Conservation (phyloP, 2,113 vertebrate genomes). For the Toxotes chatareus region DNA sequence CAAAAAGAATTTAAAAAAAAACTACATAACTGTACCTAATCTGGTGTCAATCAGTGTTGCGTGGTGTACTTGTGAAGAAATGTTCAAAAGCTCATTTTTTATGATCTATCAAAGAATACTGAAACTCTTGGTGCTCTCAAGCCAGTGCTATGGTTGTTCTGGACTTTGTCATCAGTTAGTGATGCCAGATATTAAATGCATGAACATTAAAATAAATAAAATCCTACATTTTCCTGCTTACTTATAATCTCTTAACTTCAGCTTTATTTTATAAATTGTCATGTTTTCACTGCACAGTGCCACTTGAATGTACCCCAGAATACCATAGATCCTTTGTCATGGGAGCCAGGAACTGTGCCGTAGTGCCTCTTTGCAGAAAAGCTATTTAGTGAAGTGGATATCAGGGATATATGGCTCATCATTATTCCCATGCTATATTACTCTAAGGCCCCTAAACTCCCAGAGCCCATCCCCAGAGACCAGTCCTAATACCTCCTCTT, state of each 20-base stretch:
- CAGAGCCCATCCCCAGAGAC: slow-evolving; percentile 69
- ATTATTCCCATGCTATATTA: slow-evolving; percentile 77
- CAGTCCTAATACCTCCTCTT: slow-evolving; percentile 75
- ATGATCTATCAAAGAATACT: too few relatives aligned
- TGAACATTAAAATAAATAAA: neutral
- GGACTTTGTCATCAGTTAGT: too few relatives aligned
- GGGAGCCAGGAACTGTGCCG: slow-evolving; percentile 36
- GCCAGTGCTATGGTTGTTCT: too few relatives aligned
- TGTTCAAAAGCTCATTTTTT: too few relatives aligned
- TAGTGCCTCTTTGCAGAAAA: slow-evolving; percentile 53
- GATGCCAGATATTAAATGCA: too few relatives aligned
- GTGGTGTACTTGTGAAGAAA: too few relatives aligned
- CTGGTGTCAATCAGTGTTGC: neutral
- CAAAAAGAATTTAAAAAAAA: neutral
- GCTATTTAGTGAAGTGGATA: slow-evolving; percentile 70
- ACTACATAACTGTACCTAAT: neutral
- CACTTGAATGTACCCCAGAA: neutral
- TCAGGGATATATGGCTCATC: slow-evolving; percentile 68
- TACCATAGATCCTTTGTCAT: slow-evolving; percentile 9
- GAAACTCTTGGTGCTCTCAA: too few relatives aligned
- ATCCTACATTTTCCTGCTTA: neutral
- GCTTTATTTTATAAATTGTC: neutral
- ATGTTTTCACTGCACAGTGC: neutral
- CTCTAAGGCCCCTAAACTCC: slow-evolving; percentile 67
- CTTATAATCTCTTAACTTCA: neutral